Percentiles rank a stretch among this genome's conserved stretches.
Conservation (phyloP, 2,797 vertebrate genomes). For the Sebastes glaucus region DNA sequence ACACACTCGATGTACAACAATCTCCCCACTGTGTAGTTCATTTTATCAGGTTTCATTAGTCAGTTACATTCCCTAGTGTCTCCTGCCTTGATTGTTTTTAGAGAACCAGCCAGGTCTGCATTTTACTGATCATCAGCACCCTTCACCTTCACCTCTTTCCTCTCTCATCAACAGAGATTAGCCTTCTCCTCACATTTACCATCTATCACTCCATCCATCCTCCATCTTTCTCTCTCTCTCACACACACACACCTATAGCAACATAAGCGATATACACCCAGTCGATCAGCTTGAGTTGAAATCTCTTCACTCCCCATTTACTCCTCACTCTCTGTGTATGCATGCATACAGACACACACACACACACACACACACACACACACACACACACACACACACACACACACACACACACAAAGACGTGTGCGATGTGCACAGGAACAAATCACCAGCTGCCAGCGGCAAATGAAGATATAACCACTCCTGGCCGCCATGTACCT, state of each 20-base stretch:
- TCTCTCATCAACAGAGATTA: conserved; percentile 69
- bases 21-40: not conserved
- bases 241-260: conserved; percentile 4
- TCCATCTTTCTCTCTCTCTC: conserved; percentile 3
- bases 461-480: conserved; percentile 77
- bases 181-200: conserved; percentile 49
- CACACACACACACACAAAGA: conserved; percentile 18
- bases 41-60: conserved; percentile 43
- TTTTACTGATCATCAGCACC: conserved; percentile 54
- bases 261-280: conserved; percentile 31
- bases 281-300: conserved; percentile 55
- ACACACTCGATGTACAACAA: not conserved
- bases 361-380: conserved; percentile 12
- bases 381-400: conserved; percentile 12
- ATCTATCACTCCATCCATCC: conserved; percentile 48
- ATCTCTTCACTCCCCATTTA: conserved; percentile 66
- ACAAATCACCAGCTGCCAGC: conserved; percentile 75
- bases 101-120: conserved; percentile 14
- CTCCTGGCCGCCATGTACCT: conserved; percentile 67
- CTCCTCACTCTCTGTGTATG: conserved; percentile 21
- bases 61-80: conserved; percentile 19
- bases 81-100: conserved; percentile 47
- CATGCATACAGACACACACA: conserved; percentile 30
- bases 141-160: conserved; percentile 65
- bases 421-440: conserved; percentile 40